Conservation (phyloP, 2,797 vertebrate genomes). For the Cyclura pinguis region DNA sequence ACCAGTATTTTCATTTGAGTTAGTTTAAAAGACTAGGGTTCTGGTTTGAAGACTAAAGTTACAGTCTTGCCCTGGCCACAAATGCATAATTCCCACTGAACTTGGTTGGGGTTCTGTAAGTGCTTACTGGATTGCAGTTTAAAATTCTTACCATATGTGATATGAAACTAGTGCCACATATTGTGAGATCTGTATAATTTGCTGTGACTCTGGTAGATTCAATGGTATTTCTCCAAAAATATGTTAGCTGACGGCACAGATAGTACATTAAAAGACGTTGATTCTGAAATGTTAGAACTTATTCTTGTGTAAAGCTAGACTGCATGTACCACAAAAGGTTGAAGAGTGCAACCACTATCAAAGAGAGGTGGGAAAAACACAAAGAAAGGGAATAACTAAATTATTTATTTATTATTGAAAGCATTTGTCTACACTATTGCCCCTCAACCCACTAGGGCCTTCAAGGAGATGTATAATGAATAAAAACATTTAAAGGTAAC, state of each 20-base stretch:
- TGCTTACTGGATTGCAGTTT: background rate
- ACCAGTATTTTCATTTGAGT: conserved; percentile 19
- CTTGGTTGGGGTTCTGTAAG: background rate
- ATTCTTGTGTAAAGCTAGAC: background rate
- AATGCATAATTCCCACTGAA: conserved; percentile 6
- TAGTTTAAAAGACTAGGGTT: conserved; percentile 15
- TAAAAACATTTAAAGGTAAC: background rate
- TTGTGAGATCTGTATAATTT: conserved; percentile 21
- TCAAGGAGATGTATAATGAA: no score
- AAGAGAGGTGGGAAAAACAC: background rate
- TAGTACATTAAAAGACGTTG: background rate
- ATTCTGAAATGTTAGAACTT: background rate
- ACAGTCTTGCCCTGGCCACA: background rate
- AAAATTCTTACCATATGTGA: background rate
- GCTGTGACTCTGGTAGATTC: conserved; percentile 12
- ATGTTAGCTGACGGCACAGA: conserved; percentile 27
- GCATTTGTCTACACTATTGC: no score
- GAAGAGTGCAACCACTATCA: background rate
- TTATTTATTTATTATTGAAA: background rate
- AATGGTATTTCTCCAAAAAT: background rate
- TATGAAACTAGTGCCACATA: background rate
- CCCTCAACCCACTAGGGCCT: no score
- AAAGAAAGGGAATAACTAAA: background rate
- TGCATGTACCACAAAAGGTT: background rate
- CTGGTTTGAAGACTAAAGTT: conserved; percentile 16